Percentiles rank a stretch among this genome's conserved stretches.
phyloP scores from a whole-genome alignment of 2,113 vertebrate genomes.

The Blennius ocellaris region DNA sequence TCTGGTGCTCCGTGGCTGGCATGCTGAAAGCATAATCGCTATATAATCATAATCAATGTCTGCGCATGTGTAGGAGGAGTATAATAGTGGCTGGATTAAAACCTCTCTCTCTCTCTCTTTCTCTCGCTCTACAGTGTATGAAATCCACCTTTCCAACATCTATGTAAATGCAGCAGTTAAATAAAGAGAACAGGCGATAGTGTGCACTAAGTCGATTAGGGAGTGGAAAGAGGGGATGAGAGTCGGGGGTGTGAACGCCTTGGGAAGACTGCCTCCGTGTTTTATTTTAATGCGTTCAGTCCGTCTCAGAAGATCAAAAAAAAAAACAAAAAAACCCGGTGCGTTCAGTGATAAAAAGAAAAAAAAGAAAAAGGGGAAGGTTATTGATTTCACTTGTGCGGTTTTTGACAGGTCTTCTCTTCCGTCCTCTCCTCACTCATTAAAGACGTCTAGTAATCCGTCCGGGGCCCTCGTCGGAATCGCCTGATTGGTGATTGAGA shows the following conservation, averaged over 20 bases:
- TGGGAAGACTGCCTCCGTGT: constrained; percentile 10
- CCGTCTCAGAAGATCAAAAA: constrained; percentile 33
- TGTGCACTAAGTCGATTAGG: constrained; percentile 65
- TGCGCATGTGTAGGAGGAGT: constrained; percentile 49
- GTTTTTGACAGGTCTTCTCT: constrained; percentile 6
- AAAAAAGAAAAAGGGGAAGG: no score
- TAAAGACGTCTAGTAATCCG: constrained; percentile 14
- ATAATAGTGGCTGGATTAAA: constrained; percentile 31
- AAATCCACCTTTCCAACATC: constrained; percentile 31
- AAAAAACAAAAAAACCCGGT: constrained; percentile 52
- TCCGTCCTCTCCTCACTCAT: constrained; percentile 15
- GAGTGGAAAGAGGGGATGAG: constrained; percentile 59
- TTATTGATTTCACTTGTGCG: constrained; percentile 17
- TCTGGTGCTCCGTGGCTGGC: constrained; percentile 82
- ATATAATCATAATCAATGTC: constrained; percentile 71
- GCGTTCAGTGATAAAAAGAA: constrained; percentile 31
- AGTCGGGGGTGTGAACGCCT: constrained; percentile 50
- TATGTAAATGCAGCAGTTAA: constrained; percentile 51
- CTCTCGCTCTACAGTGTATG: constrained; percentile 7
- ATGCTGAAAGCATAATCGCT: constrained; percentile 75
- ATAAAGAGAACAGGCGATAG: constrained; percentile 42
- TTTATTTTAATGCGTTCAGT: constrained; percentile 55
- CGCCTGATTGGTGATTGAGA: constrained; percentile 41
- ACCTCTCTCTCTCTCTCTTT: constrained; percentile 4
- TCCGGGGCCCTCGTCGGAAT: constrained; percentile 19